Base-by-base conservation (phyloP, 2,888 invertebrate species). In the Chaetogeoica ovagalla region DNA sequence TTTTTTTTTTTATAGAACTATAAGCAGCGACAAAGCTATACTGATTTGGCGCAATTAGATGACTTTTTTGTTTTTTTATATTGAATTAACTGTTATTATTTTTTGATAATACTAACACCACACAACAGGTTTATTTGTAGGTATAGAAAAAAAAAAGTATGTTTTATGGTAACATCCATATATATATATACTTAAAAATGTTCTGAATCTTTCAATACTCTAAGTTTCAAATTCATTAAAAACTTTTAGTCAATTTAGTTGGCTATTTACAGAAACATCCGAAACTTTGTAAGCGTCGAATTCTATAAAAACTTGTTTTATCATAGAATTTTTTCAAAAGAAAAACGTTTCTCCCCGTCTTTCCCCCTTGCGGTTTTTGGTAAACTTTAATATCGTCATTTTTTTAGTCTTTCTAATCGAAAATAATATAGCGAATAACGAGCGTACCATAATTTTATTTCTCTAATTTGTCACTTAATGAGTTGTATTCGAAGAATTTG, bases 181-280 rank as follows among this genome's bases (percentile, higher is more conserved):
- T 55, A 6, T 55, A 19, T 55, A 19, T 55, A 59, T 55, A 21
- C n/a, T 1, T 13, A 75, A 57, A 57, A 66, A 19, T 23, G 19
- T 66, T 74, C 55, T 66, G 39, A 66, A 43, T 23, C 37, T 17
- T 43, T 57, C 57, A 75, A 66, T 75, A 57, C 23, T 23, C 59
- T 74, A 11, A n/a, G 30, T 66, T 59, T 57, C n/a, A 5, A 66
- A 23, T 75, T 57, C 57, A 66, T 75, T 66, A 57, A 66, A 66
- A 75, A 75, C 66, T 75, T 75, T 75, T 59, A 13, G 66, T 59
- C 23, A 75, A 57, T 57, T 52, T 66, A n/a, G 75, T 75, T 63
- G 19, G 30, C 57, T 66, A 66, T 52, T 75, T 75, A 66, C 13
- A 13, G 66, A 59, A 66, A 66, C 65, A 23, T 59, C 23, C 19